These are phyloP conservation scores for Anthopleura sola DNA, from an alignment of 64 coral and sea anemone genomes.

Conservation along the genomic window DNA sequence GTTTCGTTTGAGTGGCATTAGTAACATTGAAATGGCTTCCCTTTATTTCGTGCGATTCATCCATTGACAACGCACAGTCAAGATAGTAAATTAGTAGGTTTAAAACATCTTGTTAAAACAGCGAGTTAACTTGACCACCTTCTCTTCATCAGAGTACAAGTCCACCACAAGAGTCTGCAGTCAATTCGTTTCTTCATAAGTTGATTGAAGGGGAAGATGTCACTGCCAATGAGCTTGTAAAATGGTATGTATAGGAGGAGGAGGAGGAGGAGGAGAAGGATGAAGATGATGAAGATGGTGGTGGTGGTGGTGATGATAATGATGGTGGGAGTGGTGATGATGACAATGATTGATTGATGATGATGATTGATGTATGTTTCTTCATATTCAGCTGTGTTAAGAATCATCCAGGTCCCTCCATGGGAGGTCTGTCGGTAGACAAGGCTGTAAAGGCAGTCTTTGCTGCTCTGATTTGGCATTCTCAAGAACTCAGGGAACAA, in stretches of 20 bases:
- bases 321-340: too few relatives aligned
- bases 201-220: constrained; percentile 33
- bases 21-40: too few relatives aligned
- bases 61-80: too few relatives aligned
- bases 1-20: too few relatives aligned
- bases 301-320: too few relatives aligned
- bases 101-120: background rate
- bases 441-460: constrained; percentile 81
- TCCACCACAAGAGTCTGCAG: constrained; percentile 60
- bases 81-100: too few relatives aligned
- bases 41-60: too few relatives aligned
- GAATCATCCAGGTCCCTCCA: constrained; percentile 57
- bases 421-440: constrained; percentile 82
- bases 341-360: background rate
- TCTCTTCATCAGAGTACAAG: constrained; percentile 47
- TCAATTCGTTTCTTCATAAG: constrained; percentile 62
- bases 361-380: background rate
- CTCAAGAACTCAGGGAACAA: constrained; percentile 89
- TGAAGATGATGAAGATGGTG: too few relatives aligned
- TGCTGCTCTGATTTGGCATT: constrained; percentile 96
- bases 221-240: constrained; percentile 41
- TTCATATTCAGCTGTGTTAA: constrained; percentile 59
- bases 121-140: background rate
- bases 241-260: constrained; percentile 11
- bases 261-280: too few relatives aligned